Percentiles rank a stretch among this genome's conserved stretches.
Evolutionary conservation across 2,113 vertebrate genomes (phyloP).

Genomic region (Syngnathus floridae): DNA sequence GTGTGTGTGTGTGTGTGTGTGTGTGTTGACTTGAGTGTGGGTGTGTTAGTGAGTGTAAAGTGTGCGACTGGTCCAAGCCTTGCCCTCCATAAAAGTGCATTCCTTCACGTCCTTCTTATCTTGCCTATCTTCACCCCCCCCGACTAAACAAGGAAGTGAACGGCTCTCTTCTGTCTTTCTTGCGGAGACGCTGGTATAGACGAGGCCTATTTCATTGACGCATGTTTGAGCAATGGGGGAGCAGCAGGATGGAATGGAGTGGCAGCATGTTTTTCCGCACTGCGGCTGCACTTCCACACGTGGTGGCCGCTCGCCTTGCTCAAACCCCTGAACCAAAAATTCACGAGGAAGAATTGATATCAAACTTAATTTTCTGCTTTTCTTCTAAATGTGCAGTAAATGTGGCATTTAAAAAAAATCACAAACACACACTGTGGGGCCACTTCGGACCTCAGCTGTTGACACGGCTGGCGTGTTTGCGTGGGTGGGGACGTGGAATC

Average conservation of each 20-base stretch:
- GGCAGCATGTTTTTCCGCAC: neutral
- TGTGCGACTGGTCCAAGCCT: neutral
- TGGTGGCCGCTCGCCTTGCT: no score
- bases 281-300: no score
- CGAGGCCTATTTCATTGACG: conserved; percentile 4
- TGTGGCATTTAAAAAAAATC: no score
- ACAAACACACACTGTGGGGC: no score
- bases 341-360: no score
- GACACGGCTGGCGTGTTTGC: conserved; percentile 16
- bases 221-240: neutral
- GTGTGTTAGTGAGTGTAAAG: neutral
- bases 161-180: neutral
- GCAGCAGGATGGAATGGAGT: neutral
- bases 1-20: neutral
- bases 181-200: conserved; percentile 21
- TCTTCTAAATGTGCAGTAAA: no score
- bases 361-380: no score
- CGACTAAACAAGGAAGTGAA: neutral
- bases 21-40: no score
- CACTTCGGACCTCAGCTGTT: neutral
- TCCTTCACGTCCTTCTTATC: conserved; percentile 8
- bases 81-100: conserved; percentile 20
- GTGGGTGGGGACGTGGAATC: conserved; percentile 5
- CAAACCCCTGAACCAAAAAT: no score
- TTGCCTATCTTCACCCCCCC: neutral